Evolutionary conservation across 1,140 invertebrate genomes (phyloP), one percentile per base, ranked within the genome.

Genomic region (Solen grandis): DNA sequence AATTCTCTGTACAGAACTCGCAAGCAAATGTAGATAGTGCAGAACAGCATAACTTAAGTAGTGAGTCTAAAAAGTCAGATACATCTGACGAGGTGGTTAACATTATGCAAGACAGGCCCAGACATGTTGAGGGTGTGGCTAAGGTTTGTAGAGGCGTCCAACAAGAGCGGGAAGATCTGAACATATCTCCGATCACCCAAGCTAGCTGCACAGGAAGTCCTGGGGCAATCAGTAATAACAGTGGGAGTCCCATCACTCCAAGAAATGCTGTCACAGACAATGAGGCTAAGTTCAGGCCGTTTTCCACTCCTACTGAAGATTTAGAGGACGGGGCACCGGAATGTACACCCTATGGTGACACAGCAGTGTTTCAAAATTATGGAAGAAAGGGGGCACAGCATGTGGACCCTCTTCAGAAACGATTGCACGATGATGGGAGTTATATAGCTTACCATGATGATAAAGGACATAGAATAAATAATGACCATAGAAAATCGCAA

Each of bases 181-280:
- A 80, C 31, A 63, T 80, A 38, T 80, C 77, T 22, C 77, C 77
- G 0, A 80, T 80, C 5, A 80, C 77, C 14, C 77, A 80, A 41
- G 77, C 77, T 22, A 80, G 77, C 31, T 73, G 54, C 52, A 29
- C 38, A 5, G 69, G 73, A 41, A 80, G 77, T 41, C 77, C 77
- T 25, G 38, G 46, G 14, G 52, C 52, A 0, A 1, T 72, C 16
- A 80, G 77, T 66, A 50, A 70, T 4, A 46, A 36, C 14, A 80
- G 77, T 38, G 77, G 77, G 0, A 80, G 77, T 62, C 77, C 77
- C n/a, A 14, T 72, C 54, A 72, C 77, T 10, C 57, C 68, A 19
- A 33, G 69, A 16, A 70, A 62, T 54, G 13, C 41, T 5, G 41
- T 31, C 2, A 38, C 36, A 52, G 59, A 66, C 36, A 19, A 22